These are phyloP conservation scores for Drosophila simulans DNA, from an alignment of 1,140 invertebrate genomes.

Conservation along the genomic window DNA sequence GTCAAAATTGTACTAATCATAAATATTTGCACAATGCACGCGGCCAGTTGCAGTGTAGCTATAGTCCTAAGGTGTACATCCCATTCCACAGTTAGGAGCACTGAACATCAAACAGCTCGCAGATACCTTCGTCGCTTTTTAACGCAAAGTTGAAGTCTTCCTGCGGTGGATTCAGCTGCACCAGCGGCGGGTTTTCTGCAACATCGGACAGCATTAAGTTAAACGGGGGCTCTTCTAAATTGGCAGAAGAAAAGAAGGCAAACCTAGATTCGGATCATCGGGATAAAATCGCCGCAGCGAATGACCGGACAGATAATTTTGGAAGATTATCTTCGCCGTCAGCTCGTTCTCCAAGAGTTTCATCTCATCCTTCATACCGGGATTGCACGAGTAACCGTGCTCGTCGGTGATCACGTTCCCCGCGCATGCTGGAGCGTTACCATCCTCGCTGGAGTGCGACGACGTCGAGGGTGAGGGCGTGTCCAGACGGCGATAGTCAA, in stretches of 20 bases:
- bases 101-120: conserved; percentile 81
- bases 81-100: conserved; percentile 50
- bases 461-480: conserved; percentile 65
- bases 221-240: not conserved
- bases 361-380: conserved; percentile 74
- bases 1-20: conserved; percentile 73
- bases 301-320: conserved; percentile 70
- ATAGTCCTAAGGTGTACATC: conserved; percentile 16
- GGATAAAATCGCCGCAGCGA: conserved; percentile 77
- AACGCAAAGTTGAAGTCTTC: conserved; percentile 79
- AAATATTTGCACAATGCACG: conserved; percentile 80
- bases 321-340: conserved; percentile 79
- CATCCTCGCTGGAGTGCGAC: conserved; percentile 65
- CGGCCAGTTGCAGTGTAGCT: conserved; percentile 62
- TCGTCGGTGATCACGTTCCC: conserved; percentile 77
- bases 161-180: conserved; percentile 79
- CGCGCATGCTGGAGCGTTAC: conserved; percentile 30
- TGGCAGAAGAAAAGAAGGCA: not conserved
- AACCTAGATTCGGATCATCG: conserved; percentile 81
- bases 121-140: conserved; percentile 79
- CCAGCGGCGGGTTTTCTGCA: conserved; percentile 77
- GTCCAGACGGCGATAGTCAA: conserved; percentile 66
- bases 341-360: conserved; percentile 74
- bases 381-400: conserved; percentile 80
- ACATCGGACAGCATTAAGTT: conserved; percentile 1